A percentile compares a stretch with the other conserved stretches of the same genome.
Conservation (phyloP, 1,140 invertebrate genomes). For the Gryon sp. region DNA sequence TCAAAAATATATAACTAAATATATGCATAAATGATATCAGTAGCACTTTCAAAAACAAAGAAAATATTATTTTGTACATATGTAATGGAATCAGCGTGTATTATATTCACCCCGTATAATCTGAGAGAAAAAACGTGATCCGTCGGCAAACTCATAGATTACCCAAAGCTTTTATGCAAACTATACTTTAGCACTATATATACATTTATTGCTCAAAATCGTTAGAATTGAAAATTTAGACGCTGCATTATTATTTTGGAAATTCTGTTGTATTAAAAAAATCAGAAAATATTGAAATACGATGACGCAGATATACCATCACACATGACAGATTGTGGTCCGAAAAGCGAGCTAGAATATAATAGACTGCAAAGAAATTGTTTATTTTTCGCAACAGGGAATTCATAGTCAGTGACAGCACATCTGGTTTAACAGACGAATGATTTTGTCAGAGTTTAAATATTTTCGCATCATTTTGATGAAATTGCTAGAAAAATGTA, state of each 20-base stretch:
- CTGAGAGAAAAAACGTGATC: conserved; percentile 41
- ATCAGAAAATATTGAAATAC: too few relatives aligned
- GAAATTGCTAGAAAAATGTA: conserved; percentile 2
- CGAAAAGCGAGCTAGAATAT: too few relatives aligned
- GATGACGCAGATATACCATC: too few relatives aligned
- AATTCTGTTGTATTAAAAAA: too few relatives aligned
- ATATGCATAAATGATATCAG: too few relatives aligned
- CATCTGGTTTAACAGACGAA: conserved; percentile 39
- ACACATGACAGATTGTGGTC: too few relatives aligned
- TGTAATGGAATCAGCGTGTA: conserved; percentile 28
- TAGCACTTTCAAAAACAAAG: too few relatives aligned
- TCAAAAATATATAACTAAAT: too few relatives aligned
- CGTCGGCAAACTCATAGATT: conserved; percentile 41
- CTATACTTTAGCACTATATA: background rate
- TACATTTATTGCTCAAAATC: background rate
- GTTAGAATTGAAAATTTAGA: too few relatives aligned
- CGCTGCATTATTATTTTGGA: background rate
- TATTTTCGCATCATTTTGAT: background rate
- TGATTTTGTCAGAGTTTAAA: background rate
- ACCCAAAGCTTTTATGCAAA: conserved; percentile 3
- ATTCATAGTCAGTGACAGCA: conserved; percentile 38
- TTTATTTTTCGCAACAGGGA: conserved; percentile 38
- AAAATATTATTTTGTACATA: conserved; percentile 32
- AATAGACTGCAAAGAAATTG: conserved; percentile 41
- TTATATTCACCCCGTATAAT: background rate